Conservation (phyloP, 1,140 invertebrate genomes). For the Pemphigus obesinymphae region DNA sequence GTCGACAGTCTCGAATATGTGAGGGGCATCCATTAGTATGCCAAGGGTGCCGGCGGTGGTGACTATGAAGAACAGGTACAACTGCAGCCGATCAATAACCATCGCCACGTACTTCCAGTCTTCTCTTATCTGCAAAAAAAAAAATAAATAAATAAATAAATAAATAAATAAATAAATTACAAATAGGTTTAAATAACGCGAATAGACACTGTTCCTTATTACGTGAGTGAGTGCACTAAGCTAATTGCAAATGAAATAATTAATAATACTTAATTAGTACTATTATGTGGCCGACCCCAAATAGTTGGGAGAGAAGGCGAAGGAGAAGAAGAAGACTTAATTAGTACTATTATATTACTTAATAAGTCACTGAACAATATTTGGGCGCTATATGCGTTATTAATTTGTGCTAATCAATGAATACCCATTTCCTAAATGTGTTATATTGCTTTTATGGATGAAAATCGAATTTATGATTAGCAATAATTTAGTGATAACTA, state of each 20-base stretch:
- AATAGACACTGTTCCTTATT: not conserved
- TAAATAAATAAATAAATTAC: no score
- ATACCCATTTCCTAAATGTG: not conserved
- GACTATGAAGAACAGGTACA: conserved; percentile 96
- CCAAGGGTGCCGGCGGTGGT: conserved; percentile 93
- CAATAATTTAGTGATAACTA: no score
- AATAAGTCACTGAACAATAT: not conserved
- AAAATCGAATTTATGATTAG: not conserved
- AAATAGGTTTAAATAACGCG: not conserved
- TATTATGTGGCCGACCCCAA: no score
- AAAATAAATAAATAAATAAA: no score
- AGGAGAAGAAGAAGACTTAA: no score
- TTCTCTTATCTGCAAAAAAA: conserved; percentile 75
- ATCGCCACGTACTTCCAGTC: conserved; percentile 99
- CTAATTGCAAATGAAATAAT: no score
- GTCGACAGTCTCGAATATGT: conserved; percentile 98
- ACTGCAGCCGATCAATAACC: conserved; percentile 95
- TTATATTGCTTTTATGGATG: not conserved
- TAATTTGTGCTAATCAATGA: not conserved
- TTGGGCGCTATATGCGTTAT: not conserved
- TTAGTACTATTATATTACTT: no score
- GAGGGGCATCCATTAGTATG: conserved; percentile 97
- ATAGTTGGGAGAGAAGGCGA: no score
- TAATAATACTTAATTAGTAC: no score
- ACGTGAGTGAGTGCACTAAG: not conserved